Evolutionary conservation across 1,140 invertebrate species (phyloP).

Genomic region (Piezodorus guildinii): DNA sequence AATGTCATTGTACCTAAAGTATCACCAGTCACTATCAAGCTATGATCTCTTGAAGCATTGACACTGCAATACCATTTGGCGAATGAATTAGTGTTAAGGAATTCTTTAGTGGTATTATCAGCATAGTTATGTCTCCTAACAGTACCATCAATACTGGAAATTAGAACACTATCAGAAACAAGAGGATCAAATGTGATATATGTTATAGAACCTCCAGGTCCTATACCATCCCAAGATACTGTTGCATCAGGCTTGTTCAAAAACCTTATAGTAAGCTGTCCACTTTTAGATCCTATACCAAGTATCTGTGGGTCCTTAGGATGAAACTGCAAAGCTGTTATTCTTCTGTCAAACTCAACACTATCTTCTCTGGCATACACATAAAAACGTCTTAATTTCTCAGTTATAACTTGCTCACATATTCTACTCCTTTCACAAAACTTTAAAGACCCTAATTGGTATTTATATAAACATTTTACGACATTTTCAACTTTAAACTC

Average conservation of each 20-base stretch:
- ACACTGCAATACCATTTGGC: constrained; percentile 17
- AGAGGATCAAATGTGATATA: constrained; percentile 17
- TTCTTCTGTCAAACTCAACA: constrained; percentile 10
- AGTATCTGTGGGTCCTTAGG: constrained; percentile 6
- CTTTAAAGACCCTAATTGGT: not conserved
- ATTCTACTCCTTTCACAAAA: not conserved
- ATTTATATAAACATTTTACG: not conserved
- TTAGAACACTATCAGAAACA: constrained; percentile 1
- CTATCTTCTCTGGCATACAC: constrained; percentile 1
- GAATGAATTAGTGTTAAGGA: not conserved
- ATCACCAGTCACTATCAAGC: constrained; percentile 18
- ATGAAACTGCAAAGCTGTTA: constrained; percentile 18
- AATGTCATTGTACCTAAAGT: constrained; percentile 15
- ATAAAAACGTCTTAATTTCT: not conserved
- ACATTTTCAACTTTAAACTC: not conserved
- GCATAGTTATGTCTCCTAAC: not conserved
- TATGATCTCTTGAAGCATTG: constrained; percentile 6
- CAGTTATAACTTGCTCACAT: not conserved
- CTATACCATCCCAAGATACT: not conserved
- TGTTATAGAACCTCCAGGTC: constrained; percentile 11
- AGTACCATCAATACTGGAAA: constrained; percentile 21
- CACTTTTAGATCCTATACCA: constrained; percentile 17
- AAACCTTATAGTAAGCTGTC: constrained; percentile 6
- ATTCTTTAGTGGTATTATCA: not conserved
- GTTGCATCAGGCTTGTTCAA: not conserved